Percentiles rank a stretch among this genome's conserved stretches.
phyloP scores from a whole-genome alignment of 2,888 invertebrate species.

The Cactoblastis cactorum region DNA sequence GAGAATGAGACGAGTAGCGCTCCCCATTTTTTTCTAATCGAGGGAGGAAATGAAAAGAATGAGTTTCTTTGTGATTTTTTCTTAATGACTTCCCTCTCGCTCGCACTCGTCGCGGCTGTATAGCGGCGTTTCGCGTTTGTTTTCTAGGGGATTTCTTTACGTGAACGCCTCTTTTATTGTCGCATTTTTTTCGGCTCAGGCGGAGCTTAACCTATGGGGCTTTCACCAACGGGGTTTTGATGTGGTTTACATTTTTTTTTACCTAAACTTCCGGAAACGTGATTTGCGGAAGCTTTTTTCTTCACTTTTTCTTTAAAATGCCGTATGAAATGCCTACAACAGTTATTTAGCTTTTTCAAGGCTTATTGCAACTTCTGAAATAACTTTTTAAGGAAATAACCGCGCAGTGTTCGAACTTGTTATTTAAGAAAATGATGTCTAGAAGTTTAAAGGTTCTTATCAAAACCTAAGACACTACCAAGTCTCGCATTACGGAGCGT shows the following conservation, averaged over 20 bases:
- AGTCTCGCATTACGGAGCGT: background rate
- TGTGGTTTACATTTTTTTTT: constrained; percentile 54
- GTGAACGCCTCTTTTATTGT: constrained; percentile 69
- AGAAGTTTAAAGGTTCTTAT: constrained; percentile 27
- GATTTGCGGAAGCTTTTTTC: constrained; percentile 29
- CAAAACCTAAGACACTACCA: background rate
- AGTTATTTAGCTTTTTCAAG: background rate
- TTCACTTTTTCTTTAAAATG: background rate
- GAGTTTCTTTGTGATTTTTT: constrained; percentile 77
- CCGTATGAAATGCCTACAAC: background rate
- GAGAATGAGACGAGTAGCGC: constrained; percentile 66
- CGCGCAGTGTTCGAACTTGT: background rate
- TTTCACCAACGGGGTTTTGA: constrained; percentile 59
- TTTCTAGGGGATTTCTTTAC: constrained; percentile 69
- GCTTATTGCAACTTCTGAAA: background rate
- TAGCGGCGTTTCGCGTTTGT: constrained; percentile 46
- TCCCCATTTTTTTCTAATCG: constrained; percentile 74
- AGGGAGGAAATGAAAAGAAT: constrained; percentile 79
- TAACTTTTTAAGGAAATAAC: no score
- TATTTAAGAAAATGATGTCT: background rate
- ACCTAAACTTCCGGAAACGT: constrained; percentile 48
- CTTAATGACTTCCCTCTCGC: constrained; percentile 63
- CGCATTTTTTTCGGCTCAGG: constrained; percentile 65
- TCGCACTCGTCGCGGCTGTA: constrained; percentile 41
- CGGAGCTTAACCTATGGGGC: constrained; percentile 71